These are phyloP conservation scores for Netta rufina DNA, from an alignment of 2,797 vertebrate genomes.

Conservation along the genomic window DNA sequence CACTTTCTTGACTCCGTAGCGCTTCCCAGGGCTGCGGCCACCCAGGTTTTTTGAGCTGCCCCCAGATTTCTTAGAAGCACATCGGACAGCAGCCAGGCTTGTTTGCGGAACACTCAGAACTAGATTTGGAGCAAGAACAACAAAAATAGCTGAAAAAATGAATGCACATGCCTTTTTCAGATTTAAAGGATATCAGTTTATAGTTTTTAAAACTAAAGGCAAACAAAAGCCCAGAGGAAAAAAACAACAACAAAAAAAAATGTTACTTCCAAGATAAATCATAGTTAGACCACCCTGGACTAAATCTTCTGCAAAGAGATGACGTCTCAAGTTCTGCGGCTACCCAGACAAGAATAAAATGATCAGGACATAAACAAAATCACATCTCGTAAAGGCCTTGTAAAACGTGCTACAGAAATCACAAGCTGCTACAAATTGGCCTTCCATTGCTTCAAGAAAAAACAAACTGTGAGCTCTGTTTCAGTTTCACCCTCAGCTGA, in stretches of 20 bases:
- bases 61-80: conserved; percentile 90
- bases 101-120: conserved; percentile 64
- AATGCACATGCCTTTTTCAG: background rate
- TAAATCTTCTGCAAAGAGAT: background rate
- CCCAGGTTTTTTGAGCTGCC: conserved; percentile 89
- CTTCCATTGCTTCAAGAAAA: background rate
- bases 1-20: conserved; percentile 87
- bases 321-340: background rate
- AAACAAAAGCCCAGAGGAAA: background rate
- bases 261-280: background rate
- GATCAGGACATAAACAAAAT: background rate
- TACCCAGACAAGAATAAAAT: background rate
- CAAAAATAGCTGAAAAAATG: background rate
- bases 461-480: background rate
- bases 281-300: background rate
- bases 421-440: background rate
- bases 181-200: background rate
- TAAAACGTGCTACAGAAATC: background rate
- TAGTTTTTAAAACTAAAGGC: background rate
- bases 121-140: background rate
- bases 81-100: conserved; percentile 76
- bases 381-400: background rate
- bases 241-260: background rate
- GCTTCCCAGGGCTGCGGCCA: conserved; percentile 86
- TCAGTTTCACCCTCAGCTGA: background rate